phyloP scores from a whole-genome alignment of 2,888 invertebrate genomes.

The Myathropa florea region DNA sequence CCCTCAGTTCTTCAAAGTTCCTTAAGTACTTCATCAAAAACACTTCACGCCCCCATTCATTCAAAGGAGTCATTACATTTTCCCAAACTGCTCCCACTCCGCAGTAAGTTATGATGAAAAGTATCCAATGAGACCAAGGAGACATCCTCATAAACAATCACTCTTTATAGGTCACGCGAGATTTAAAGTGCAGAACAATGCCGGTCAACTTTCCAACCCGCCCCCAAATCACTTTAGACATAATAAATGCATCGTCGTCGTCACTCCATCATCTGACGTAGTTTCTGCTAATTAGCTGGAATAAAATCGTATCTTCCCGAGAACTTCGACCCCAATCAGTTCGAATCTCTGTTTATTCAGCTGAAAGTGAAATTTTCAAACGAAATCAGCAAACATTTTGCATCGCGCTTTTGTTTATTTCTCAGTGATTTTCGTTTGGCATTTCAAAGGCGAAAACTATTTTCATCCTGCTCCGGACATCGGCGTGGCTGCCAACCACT shows the following conservation, averaged over 20 bases:
- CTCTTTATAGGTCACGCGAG: not conserved
- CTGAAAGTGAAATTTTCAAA: slow-evolving; percentile 55
- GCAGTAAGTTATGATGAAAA: not conserved
- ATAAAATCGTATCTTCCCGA: not conserved
- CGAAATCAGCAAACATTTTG: slow-evolving; percentile 58
- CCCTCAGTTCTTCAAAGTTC: too few species aligned
- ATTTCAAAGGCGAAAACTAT: slow-evolving; percentile 31
- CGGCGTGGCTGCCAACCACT: not conserved
- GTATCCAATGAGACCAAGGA: not conserved
- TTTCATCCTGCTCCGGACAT: slow-evolving; percentile 7
- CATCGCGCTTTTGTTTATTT: slow-evolving; percentile 24
- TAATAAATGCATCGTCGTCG: not conserved
- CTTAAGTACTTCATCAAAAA: too few species aligned
- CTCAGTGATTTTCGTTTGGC: slow-evolving; percentile 10
- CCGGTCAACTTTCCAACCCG: not conserved
- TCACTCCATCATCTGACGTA: not conserved
- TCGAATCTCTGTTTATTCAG: slow-evolving; percentile 61
- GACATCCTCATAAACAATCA: not conserved
- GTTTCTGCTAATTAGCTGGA: not conserved
- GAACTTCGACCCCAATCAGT: slow-evolving; percentile 38
- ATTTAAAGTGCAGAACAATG: not conserved
- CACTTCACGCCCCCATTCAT: not conserved
- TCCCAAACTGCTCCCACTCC: not conserved
- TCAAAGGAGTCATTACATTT: not conserved
- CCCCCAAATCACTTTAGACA: not conserved